Evolutionary conservation across 2,888 invertebrate genomes (phyloP), one percentile per base, ranked within the genome.

Genomic region (Drosophila leonis): DNA sequence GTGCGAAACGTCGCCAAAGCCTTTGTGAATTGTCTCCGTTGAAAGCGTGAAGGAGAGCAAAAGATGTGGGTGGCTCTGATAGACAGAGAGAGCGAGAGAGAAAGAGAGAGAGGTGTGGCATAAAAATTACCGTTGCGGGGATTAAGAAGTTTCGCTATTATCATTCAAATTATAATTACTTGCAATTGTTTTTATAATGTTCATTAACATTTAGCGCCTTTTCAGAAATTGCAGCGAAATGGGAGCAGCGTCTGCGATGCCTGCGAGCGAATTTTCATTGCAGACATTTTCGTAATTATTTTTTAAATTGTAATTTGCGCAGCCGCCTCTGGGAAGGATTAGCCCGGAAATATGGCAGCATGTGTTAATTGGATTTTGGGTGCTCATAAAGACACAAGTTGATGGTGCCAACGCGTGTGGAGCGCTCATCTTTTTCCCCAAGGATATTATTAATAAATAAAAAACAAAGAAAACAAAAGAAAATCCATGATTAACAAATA

Each of bases 111-210:
- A 44, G 48, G 51, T 37, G 73, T 68, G 51, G 52, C 51, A 89
- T 84, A 89, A 89, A 87, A 89, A 84, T 84, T 84, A 90, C 84
- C 90, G 84, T 82, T 72, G 85, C 88, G 90, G 88, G 90, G 78
- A 84, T 89, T 84, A 84, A 86, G 90, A 86, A 86, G 90, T 90
- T 86, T 80, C 75, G 86, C 90, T 90, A 90, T 90, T 86, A 86
- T 88, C 86, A 90, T 90, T 88, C 86, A 90, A 86, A 86, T 90
- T 88, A 90, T 86, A 90, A 86, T 86, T 86, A 86, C 90, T 90
- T 77, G 86, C 88, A 90, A 90, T 86, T 86, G 90, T 86, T 90
- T 85, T 85, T 84, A 76, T 89, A 84, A 84, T 84, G 84, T 89
- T 84, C 90, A 84, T 84, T 84, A 84, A 87, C 84, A 89, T 84